A percentile compares a stretch with the other conserved stretches of the same genome.
phyloP scores from a whole-genome alignment of 2,888 invertebrate species.

The Xestia xanthographa region DNA sequence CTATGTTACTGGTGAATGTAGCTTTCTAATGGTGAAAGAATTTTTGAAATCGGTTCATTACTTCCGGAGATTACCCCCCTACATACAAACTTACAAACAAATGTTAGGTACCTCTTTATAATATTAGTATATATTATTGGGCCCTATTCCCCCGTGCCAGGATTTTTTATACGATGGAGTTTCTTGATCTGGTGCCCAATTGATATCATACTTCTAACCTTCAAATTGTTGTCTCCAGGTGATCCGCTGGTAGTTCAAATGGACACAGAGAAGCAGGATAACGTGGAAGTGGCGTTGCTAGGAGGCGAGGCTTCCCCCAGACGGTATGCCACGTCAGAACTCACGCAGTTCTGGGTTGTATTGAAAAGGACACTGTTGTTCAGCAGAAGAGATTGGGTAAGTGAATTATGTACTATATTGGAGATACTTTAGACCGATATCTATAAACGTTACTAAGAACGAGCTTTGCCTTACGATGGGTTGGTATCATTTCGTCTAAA shows the following conservation, averaged over 20 bases:
- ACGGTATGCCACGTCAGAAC: conserved; percentile 95
- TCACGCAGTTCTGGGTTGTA: conserved; percentile 96
- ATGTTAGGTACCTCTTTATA: no score
- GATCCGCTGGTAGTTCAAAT: conserved; percentile 91
- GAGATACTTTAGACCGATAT: background rate
- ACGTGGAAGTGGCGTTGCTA: conserved; percentile 93
- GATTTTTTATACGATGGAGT: background rate
- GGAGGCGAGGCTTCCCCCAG: conserved; percentile 92
- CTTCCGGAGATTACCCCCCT: no score
- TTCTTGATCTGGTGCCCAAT: background rate
- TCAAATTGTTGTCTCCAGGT: conserved; percentile 73
- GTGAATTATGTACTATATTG: conserved; percentile 49
- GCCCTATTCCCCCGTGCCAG: no score
- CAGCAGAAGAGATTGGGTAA: conserved; percentile 97
- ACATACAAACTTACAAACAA: no score
- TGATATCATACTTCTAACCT: conserved; percentile 12
- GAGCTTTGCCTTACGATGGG: background rate
- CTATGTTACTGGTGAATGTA: no score
- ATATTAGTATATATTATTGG: no score
- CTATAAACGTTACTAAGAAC: background rate
- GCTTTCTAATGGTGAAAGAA: no score
- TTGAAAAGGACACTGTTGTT: conserved; percentile 96
- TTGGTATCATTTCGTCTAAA: no score
- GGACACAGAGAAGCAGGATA: conserved; percentile 92
- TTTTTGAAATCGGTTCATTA: no score